These are phyloP conservation scores for Chamaetylas fuelleborni DNA, from an alignment of 2,113 vertebrate species.

Conservation along the genomic window DNA sequence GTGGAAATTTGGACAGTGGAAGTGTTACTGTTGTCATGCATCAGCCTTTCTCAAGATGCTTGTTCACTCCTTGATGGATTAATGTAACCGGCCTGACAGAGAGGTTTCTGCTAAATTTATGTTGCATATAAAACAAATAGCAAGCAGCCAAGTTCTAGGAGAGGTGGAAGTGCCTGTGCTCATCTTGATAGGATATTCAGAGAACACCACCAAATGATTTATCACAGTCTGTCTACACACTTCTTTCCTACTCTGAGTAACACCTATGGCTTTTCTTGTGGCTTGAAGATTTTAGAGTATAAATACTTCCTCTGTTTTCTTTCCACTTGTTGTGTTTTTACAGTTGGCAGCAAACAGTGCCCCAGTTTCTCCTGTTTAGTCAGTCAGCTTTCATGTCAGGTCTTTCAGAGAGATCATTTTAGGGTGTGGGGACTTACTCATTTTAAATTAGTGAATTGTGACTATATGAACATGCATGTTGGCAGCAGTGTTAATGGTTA, in stretches of 20 bases:
- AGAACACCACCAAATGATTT: not conserved
- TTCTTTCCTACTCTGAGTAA: not conserved
- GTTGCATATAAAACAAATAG: not conserved
- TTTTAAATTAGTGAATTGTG: not conserved
- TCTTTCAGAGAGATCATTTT: not conserved
- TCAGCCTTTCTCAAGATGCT: not conserved
- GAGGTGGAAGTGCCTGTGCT: not conserved
- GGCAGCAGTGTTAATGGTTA: not conserved
- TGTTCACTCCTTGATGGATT: not conserved
- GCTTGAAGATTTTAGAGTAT: not conserved
- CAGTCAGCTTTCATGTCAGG: not conserved
- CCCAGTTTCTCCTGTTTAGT: not conserved
- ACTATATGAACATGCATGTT: not conserved
- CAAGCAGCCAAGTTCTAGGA: not conserved
- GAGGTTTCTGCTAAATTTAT: constrained; percentile 3
- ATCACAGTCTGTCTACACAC: not conserved
- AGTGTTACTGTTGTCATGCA: not conserved
- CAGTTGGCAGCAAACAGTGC: not conserved
- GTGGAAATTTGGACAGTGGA: not conserved
- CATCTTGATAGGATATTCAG: not conserved
- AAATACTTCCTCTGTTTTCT: not conserved
- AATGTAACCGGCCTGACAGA: rapidly evolving
- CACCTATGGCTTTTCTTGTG: not conserved
- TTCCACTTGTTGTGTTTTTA: not conserved
- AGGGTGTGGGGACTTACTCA: not conserved